Percentiles rank a stretch among this genome's conserved stretches.
These are phyloP conservation scores for Neocrepidodera transversa DNA, from an alignment of 2,888 invertebrate genomes.

Conservation along the genomic window DNA sequence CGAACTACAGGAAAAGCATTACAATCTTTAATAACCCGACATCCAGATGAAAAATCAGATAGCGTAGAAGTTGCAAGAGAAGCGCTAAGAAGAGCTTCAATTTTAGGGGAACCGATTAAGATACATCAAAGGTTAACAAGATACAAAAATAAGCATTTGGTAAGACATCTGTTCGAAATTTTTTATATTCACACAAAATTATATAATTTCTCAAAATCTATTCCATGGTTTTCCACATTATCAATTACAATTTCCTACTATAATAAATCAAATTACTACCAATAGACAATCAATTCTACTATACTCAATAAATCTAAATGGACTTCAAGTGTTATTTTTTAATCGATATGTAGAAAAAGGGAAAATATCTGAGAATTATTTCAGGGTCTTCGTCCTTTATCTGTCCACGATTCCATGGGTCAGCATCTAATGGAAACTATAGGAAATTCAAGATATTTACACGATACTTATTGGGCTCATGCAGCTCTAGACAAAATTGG, in stretches of 20 bases:
- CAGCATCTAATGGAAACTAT: constrained; percentile 70
- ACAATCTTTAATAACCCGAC: constrained; percentile 69
- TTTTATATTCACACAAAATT: too few relatives aligned
- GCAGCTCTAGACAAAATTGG: constrained; percentile 68
- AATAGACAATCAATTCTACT: too few relatives aligned
- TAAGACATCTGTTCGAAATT: constrained; percentile 50
- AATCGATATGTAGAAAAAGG: constrained; percentile 3
- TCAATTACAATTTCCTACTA: too few relatives aligned
- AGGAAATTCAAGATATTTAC: constrained; percentile 70
- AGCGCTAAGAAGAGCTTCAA: constrained; percentile 68
- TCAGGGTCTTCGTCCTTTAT: constrained; percentile 77
- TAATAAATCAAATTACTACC: too few relatives aligned
- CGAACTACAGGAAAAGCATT: constrained; percentile 73
- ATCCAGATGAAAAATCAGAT: constrained; percentile 65
- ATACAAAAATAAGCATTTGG: constrained; percentile 71
- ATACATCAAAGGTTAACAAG: constrained; percentile 74
- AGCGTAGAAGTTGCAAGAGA: constrained; percentile 72
- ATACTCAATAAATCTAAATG: too few relatives aligned
- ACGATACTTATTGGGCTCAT: constrained; percentile 76
- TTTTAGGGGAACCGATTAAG: constrained; percentile 70
- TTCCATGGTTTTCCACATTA: too few relatives aligned
- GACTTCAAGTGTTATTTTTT: too few relatives aligned
- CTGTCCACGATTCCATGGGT: constrained; percentile 74
- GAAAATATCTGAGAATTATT: constrained; percentile 28
- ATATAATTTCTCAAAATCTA: too few relatives aligned